Percentiles rank a stretch among this genome's conserved stretches.
Conservation (phyloP, 2,113 vertebrate species). For the Morone saxatilis region DNA sequence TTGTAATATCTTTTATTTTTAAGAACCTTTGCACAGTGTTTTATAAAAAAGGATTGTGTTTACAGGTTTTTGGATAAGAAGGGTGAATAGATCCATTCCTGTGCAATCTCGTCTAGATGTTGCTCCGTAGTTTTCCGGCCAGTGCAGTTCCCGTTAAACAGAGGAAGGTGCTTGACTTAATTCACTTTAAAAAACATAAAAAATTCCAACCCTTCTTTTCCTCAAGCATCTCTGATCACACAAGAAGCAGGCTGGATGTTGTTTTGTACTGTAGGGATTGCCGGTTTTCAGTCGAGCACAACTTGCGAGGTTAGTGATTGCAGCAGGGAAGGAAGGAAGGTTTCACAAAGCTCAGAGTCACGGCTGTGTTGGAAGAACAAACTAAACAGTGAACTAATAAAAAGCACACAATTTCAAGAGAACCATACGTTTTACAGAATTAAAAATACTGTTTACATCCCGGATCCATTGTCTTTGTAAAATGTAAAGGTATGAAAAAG, state of each 20-base stretch:
- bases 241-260: conserved; percentile 12
- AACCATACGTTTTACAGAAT: conserved; percentile 51
- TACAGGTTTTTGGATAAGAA: conserved; percentile 59
- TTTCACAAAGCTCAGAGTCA: conserved; percentile 17
- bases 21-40: conserved; percentile 74
- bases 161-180: conserved; percentile 52
- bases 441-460: conserved; percentile 82
- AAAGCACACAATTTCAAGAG: conserved; percentile 69
- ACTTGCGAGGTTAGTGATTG: conserved; percentile 35
- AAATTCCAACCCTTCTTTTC: conserved; percentile 15
- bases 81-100: conserved; percentile 45
- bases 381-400: conserved; percentile 21
- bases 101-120: conserved; percentile 55
- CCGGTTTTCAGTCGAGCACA: conserved; percentile 19
- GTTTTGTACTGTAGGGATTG: conserved; percentile 13
- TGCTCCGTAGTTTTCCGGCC: conserved; percentile 54
- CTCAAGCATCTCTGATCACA: conserved; percentile 35
- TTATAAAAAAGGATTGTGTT: conserved; percentile 65
- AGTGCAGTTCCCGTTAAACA: conserved; percentile 45
- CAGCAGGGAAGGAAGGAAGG: conserved; percentile 18
- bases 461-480: conserved; percentile 84
- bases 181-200: not conserved
- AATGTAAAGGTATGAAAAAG: conserved; percentile 82
- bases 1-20: conserved; percentile 60
- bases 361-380: conserved; percentile 39